Evolutionary conservation across 2,113 vertebrate species (phyloP), one percentile per base, ranked within the genome.

Genomic region (Anarrhichthys ocellatus): DNA sequence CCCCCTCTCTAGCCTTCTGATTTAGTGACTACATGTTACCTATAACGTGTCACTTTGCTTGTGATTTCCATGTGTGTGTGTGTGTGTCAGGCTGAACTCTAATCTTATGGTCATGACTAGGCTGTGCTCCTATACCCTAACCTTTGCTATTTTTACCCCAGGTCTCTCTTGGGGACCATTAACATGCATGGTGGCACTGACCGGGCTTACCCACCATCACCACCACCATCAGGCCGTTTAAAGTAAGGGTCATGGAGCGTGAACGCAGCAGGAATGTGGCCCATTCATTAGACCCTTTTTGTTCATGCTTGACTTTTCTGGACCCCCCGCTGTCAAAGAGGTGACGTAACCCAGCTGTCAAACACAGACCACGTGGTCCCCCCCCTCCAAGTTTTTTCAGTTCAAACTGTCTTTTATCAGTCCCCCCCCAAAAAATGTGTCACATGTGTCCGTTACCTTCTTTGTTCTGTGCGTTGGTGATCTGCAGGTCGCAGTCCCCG

Each of bases 381-480:
- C 2, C 14, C 27, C 14, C 13, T 27, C 52, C 46, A 40, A 40
- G 34, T 34, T 46, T 4, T 46, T n/a, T 56, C 54, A 29, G 56
- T 59, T 24, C 11, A 44, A 44, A 15, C 42, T 0, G 10, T 44
- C 34, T 34, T 4, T 34, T 6, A 34, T 34, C 34, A 34, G 42
- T 14, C 42, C 11, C 42, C 42, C 42, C 42, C 13, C 13, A 44
- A 34, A 34, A 34, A 34, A 34, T 5, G 32, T 34, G 32, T 34
- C 32, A 5, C 34, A 34, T 6, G 34, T 6, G 34, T 34, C 34
- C 3, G n/a, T 90, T 93, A 99, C 98, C 98, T 97, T 99, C 96
- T 91, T 98, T 97, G 82, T 96, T 98, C 92, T 99, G 98, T 5
- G 97, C 97, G 93, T 98, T 97, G 73, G 96, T 99, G 88, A 99